These are phyloP conservation scores for Aurelia coerulea DNA, from an alignment of 30 jellyfish, hydroid and myxozoan species.

Conservation along the genomic window DNA sequence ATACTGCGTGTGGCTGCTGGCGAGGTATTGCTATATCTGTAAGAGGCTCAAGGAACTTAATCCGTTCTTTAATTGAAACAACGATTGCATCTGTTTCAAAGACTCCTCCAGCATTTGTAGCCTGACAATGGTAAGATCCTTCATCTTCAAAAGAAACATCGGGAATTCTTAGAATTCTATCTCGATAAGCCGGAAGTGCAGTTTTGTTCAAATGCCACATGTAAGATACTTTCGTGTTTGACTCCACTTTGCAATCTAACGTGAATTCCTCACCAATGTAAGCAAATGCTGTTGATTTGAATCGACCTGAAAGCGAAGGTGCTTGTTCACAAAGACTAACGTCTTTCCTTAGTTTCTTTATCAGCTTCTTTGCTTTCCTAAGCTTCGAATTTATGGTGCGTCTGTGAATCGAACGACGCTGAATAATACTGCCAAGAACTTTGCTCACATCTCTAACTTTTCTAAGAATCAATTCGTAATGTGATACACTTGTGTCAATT, in stretches of 20 bases:
- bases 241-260: conserved; percentile 46
- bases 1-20: conserved; percentile 22
- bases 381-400: not conserved
- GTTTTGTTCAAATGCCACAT: conserved; percentile 82
- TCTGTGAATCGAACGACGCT: not conserved
- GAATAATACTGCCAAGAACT: not conserved
- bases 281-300: conserved; percentile 64
- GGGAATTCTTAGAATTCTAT: conserved; percentile 28
- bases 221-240: conserved; percentile 45
- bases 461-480: not conserved
- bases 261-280: conserved; percentile 70
- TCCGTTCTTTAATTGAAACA: conserved; percentile 44
- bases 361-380: not conserved
- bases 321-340: conserved; percentile 65
- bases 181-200: conserved; percentile 65
- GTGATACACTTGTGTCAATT: conserved; percentile 52
- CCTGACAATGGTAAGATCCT: conserved; percentile 82
- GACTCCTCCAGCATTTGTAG: conserved; percentile 45
- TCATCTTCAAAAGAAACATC: conserved; percentile 55
- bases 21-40: conserved; percentile 49
- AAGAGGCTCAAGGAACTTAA: conserved; percentile 56
- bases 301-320: conserved; percentile 27
- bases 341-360: not conserved
- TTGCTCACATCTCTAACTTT: not conserved
- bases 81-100: conserved; percentile 49